Percentiles rank a stretch among this genome's conserved stretches.
Evolutionary conservation across 1,140 invertebrate genomes (phyloP).

Genomic region (Lysiphlebus fabarum): DNA sequence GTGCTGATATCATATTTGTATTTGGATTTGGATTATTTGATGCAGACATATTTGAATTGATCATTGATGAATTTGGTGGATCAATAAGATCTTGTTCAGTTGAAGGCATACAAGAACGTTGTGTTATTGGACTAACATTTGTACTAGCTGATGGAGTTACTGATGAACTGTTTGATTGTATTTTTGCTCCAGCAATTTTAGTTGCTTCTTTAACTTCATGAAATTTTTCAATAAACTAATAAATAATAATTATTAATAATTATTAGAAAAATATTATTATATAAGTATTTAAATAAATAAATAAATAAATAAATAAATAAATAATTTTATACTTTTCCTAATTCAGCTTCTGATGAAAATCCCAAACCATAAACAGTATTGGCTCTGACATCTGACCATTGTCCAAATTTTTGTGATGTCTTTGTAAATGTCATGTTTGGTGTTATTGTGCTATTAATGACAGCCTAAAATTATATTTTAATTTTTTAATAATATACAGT

Average conservation of each 20-base stretch:
- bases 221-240: conserved; percentile 97
- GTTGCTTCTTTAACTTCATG: conserved; percentile 97
- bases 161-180: conserved; percentile 70
- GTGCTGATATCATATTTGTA: conserved; percentile 51
- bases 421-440: conserved; percentile 98
- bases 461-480: conserved; percentile 69
- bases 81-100: conserved; percentile 54
- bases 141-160: conserved; percentile 80
- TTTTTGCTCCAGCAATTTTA: conserved; percentile 64
- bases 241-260: conserved; percentile 19
- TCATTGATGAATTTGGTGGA: conserved; percentile 55
- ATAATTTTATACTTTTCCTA: conserved; percentile 70
- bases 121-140: conserved; percentile 78
- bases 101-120: conserved; percentile 59
- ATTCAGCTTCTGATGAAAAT: conserved; percentile 90
- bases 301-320: neutral
- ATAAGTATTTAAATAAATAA: conserved; percentile 3
- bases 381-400: conserved; percentile 95
- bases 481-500: conserved; percentile 9
- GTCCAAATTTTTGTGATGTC: conserved; percentile 98
- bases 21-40: conserved; percentile 52
- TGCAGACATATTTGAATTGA: conserved; percentile 51
- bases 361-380: conserved; percentile 98
- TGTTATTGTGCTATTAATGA: conserved; percentile 97
- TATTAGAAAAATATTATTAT: too few relatives aligned